Evolutionary conservation across 2,888 invertebrate genomes (phyloP), one percentile per base, ranked within the genome.

Genomic region (Drosophila crucigera): DNA sequence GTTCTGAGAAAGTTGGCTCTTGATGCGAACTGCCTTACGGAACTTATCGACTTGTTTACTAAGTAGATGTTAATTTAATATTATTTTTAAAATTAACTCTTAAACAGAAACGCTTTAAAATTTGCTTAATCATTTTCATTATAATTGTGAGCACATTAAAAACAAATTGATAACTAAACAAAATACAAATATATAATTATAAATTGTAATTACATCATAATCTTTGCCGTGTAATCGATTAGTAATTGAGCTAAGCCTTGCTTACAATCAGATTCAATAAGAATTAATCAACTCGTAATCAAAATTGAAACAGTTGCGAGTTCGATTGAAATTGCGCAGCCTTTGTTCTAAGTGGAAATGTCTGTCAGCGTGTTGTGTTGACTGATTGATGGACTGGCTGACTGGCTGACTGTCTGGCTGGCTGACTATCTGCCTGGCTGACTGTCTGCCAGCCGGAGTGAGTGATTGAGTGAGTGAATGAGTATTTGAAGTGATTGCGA

Each of bases 281-380:
- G 28, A 39, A 39, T 59, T 30, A 30, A 30, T 25, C 53, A 54
- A 50, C 6, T 60, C 31, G 31, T 37, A 31, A 54, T 68, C 31
- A 37, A 68, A 39, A 59, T 37, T 41, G 19, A 14, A 61, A 56
- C 16, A 31, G 30, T 31, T 50, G 1, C 22, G 25, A 35, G 7
- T 28, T 11, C 2, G 28, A 39, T 47, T 47, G 25, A 39, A 39
- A 65, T 58, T 64, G 69, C 68, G 66, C 72, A 68, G 68, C 55
- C 54, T 72, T 81, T 68, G 66, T 55, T 60, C 62, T 84, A 86
- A 84, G 87, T 87, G 84, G 75, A 87, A 84, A 89, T 84, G 89
- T 74, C 84, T 78, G 89, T 89, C 84, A 81, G 47, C 64, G 71
- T 69, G 82, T 60, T 62, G 76, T 63, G 76, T 73, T 86, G 82